phyloP scores from a whole-genome alignment of 2,888 invertebrate genomes.

The Lymantria monacha region DNA sequence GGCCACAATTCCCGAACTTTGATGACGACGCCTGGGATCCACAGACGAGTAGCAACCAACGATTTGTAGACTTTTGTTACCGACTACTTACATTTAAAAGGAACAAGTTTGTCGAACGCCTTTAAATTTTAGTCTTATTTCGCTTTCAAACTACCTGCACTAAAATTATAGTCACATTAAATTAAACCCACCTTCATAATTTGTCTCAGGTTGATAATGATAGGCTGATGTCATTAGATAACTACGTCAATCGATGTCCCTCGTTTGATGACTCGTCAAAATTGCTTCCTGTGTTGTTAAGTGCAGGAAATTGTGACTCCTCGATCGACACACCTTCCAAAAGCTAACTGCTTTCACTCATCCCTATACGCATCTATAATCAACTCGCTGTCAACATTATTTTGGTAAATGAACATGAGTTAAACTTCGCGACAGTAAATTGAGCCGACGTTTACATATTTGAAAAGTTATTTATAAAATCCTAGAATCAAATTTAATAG shows the following conservation, averaged over 20 bases:
- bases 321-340: slow-evolving; percentile 72
- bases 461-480: neutral
- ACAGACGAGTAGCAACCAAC: slow-evolving; percentile 58
- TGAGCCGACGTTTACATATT: no score
- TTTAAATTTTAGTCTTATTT: slow-evolving; percentile 34
- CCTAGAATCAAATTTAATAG: slow-evolving; percentile 26
- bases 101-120: slow-evolving; percentile 48
- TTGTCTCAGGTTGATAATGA: slow-evolving; percentile 57
- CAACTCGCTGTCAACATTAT: slow-evolving; percentile 13
- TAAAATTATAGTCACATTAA: slow-evolving; percentile 22
- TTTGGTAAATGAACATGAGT: slow-evolving; percentile 8
- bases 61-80: slow-evolving; percentile 69
- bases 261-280: slow-evolving; percentile 80
- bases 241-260: slow-evolving; percentile 66
- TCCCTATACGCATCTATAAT: slow-evolving; percentile 29
- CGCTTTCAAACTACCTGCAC: neutral
- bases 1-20: slow-evolving; percentile 79
- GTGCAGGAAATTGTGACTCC: slow-evolving; percentile 82
- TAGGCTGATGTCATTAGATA: slow-evolving; percentile 46
- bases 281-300: slow-evolving; percentile 80
- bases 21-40: slow-evolving; percentile 71
- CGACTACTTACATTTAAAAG: slow-evolving; percentile 56
- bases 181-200: slow-evolving; percentile 36
- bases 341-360: slow-evolving; percentile 57
- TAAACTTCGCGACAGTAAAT: neutral